Evolutionary conservation across 2,797 vertebrate genomes (phyloP).

Genomic region (Syndactyla subalaris): DNA sequence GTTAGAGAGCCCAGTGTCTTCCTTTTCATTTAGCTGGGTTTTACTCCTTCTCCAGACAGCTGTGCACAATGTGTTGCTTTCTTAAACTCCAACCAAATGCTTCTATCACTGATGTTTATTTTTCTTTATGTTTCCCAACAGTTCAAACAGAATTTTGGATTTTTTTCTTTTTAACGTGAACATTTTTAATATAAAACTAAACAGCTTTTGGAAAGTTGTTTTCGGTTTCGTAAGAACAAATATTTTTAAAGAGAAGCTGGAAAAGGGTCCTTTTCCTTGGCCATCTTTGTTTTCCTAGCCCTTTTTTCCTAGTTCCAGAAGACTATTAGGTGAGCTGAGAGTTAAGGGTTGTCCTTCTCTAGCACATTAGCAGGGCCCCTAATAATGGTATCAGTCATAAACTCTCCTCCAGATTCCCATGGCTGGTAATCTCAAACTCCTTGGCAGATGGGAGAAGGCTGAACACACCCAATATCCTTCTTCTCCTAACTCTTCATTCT

Average conservation of each 20-base stretch:
- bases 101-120: slow-evolving; percentile 79
- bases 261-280: neutral
- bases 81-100: slow-evolving; percentile 69
- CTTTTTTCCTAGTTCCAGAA: neutral
- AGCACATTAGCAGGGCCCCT: neutral
- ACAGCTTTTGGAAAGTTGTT: neutral
- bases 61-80: slow-evolving; percentile 82
- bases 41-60: slow-evolving; percentile 83
- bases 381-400: neutral
- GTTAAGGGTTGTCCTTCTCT: neutral
- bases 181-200: slow-evolving; percentile 46
- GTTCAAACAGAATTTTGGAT: neutral
- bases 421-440: neutral
- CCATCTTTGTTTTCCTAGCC: neutral
- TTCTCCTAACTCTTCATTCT: neutral
- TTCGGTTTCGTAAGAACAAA: slow-evolving; percentile 11
- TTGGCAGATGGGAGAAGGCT: neutral
- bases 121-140: slow-evolving; percentile 75
- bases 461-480: neutral
- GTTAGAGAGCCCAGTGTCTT: slow-evolving; percentile 77
- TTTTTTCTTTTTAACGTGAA: neutral
- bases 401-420: neutral
- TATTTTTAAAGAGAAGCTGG: slow-evolving; percentile 28
- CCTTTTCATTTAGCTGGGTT: slow-evolving; percentile 80
- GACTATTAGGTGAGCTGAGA: neutral